These are phyloP conservation scores for Peromyscus polionotus DNA, from an alignment of 2,113 vertebrate species.

Conservation along the genomic window DNA sequence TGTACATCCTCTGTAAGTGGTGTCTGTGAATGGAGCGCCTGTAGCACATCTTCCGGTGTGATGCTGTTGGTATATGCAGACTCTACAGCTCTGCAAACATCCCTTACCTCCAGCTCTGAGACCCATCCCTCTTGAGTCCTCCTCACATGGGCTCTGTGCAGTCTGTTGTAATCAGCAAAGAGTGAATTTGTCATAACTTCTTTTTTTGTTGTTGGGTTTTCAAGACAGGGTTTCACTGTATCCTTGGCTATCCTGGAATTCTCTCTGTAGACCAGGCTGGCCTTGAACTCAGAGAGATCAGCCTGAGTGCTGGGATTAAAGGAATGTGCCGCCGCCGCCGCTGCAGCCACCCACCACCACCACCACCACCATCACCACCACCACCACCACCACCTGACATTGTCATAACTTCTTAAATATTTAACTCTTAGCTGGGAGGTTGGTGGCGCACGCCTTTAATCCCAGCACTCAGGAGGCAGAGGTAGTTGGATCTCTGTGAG, in stretches of 20 bases:
- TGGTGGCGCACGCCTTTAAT: not conserved
- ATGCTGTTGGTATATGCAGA: not conserved
- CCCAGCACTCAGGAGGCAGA: not conserved
- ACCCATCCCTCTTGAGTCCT: not conserved
- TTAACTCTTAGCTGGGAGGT: not conserved
- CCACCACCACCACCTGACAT: not conserved
- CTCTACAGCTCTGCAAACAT: not conserved
- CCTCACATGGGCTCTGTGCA: conserved; percentile 13
- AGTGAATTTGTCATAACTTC: conserved; percentile 23
- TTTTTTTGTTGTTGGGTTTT: not conserved
- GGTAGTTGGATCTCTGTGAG: not conserved
- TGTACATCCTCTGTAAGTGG: not conserved
- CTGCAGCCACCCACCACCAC: too few species aligned
- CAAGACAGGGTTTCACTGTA: not conserved
- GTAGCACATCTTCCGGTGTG: not conserved
- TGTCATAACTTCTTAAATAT: not conserved
- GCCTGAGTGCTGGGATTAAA: not conserved
- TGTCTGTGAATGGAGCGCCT: not conserved
- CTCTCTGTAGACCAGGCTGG: not conserved
- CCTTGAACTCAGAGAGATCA: not conserved
- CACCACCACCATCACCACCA: not conserved
- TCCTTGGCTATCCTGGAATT: not conserved
- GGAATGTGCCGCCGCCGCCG: not conserved
- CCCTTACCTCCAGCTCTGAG: not conserved
- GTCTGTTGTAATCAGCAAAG: conserved; percentile 1